These are phyloP conservation scores for Tetramorium parvispinum DNA, from an alignment of 1,140 invertebrate species.

Conservation along the genomic window DNA sequence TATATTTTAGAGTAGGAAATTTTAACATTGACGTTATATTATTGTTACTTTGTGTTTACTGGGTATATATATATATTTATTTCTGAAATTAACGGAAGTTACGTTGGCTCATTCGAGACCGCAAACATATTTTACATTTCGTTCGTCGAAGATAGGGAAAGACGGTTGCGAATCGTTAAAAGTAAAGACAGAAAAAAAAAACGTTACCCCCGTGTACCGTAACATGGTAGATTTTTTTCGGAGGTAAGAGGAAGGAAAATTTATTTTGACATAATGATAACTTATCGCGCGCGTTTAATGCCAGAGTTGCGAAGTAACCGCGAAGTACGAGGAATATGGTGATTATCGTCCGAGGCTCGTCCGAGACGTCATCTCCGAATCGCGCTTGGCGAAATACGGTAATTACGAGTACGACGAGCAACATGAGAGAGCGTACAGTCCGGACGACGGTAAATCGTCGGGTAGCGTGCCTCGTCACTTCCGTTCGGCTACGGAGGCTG, in stretches of 20 bases:
- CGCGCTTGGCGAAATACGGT: constrained; percentile 80
- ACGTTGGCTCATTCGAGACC: not conserved
- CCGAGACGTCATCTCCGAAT: constrained; percentile 81
- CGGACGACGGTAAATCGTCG: constrained; percentile 55
- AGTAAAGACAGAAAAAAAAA: not conserved
- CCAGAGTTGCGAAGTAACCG: constrained; percentile 79
- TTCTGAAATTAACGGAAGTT: not conserved
- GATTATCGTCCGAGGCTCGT: constrained; percentile 71
- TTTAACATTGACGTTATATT: no score
- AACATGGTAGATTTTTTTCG: not conserved
- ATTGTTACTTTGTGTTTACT: no score
- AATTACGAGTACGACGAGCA: constrained; percentile 82
- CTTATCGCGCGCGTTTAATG: constrained; percentile 32
- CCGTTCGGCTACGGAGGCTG: not conserved
- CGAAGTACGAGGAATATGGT: constrained; percentile 71
- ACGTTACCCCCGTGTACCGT: not conserved
- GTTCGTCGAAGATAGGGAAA: not conserved
- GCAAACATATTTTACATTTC: constrained; percentile 11
- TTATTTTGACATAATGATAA: constrained; percentile 41
- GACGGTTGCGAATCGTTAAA: constrained; percentile 1
- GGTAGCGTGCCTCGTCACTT: constrained; percentile 32
- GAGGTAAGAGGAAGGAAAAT: not conserved
- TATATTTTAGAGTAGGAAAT: no score
- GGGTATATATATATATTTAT: not conserved
- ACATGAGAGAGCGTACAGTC: constrained; percentile 76